Base-by-base conservation (phyloP, 2,113 vertebrate genomes). In the Nettapus auritus region DNA sequence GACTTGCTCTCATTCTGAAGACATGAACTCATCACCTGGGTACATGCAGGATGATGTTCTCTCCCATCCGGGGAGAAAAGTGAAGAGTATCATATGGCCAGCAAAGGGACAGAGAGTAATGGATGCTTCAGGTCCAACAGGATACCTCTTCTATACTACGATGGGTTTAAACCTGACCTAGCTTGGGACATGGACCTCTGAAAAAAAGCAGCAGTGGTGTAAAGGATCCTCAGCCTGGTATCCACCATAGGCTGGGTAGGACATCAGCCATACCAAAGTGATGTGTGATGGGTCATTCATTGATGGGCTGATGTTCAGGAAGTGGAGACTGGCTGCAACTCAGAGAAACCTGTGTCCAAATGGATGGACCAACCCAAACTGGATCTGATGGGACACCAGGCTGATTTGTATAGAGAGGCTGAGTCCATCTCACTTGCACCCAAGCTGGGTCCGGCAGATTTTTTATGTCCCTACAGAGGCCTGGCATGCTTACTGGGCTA, bases 321-420 rank as follows among this genome's bases (percentile, higher is more conserved):
- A 50, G n/a, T 5, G 9, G 15, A 5, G 22, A 34, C 31, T 17
- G 66, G 53, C 67, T 59, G 71, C 33, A 33, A 67, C 50, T 8
- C 19, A 79, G 62, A 46, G 40, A 15, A 66, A 20, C 22, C 17
- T 33, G 10, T 8, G 29, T 23, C 36, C 3, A 3, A 29, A 52
- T 34, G 42, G 21, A 13, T 7, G 10, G 25, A 28, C 16, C 44
- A 69, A 0, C 2, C 33, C 36, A 8, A 18, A 57, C 36, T 1
- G 5, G 57, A 71, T 42, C 26, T 60, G 18, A 28, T 55, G 23
- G 59, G 57, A 15, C 26, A 63, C n/a, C 13, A 44, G 6, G 20
- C 33, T 70, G 52, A 46, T 57, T 60, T 70, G 23, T 13, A 67
- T 17, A 23, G 50, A 28, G 59, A 44, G 23, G 25, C 5, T 67